Base-by-base conservation (phyloP, 2,888 invertebrate genomes). In the Lycophotia porphyrea region DNA sequence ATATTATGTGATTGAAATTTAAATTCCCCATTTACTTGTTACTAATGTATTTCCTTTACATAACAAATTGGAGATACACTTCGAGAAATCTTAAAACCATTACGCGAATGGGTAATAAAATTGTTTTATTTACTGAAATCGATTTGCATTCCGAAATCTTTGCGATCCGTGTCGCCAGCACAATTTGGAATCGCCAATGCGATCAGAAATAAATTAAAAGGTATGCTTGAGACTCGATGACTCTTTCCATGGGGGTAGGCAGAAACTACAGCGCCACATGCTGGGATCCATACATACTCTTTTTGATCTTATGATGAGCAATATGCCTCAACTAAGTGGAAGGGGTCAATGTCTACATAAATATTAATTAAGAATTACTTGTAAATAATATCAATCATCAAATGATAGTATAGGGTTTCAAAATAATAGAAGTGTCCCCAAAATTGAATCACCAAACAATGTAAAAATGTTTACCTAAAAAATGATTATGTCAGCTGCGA, bases 61-160 rank as follows among this genome's bases (percentile, higher is more conserved):
- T 67, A 86, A 86, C 39, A 58, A 65, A 71, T 60, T 68, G 76
- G 67, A 78, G 65, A 76, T 68, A 76, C 42, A 36, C 44, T 69
- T 64, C 42, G 61, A 63, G 71, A 76, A 78, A 81, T 60, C 42
- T 80, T 63, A 47, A 81, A 52, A 21, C 24, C 60, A 63, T 82
- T 79, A 70, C 71, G 79, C 42, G 79, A 85, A 79, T 36, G 27
- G 15, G 42, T 58, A 63, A 76, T 72, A 74, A 81, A 80, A 76
- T 65, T 63, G 74, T 71, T 73, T 67, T 78, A 76, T 87, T 72
- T 78, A 84, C 61, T n/a, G 63, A 31, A 13, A 13, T 21, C 61
- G n/a, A 73, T 64, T 78, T 52, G 36, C 61, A 76, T 78, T 66
- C 72, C 55, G 67, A 76, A 76, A 79, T 73, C 18, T 36, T 80